Percentiles rank a stretch among this genome's conserved stretches.
These are phyloP conservation scores for Mylabris sibirica DNA, from an alignment of 2,888 invertebrate genomes.

Conservation along the genomic window DNA sequence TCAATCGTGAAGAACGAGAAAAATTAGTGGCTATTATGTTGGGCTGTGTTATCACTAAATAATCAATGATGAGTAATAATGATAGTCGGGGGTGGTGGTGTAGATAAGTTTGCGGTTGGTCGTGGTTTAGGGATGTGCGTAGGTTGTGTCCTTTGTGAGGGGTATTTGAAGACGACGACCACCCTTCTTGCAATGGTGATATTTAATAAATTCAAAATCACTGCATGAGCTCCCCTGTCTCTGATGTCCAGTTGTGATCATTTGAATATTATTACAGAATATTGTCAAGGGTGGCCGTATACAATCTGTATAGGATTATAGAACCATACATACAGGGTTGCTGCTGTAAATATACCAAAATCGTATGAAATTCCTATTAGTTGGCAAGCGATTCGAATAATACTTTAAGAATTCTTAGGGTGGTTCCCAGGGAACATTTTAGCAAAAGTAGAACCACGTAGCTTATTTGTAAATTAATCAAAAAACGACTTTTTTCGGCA, in stretches of 20 bases:
- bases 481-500: no score
- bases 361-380: no score
- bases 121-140: neutral
- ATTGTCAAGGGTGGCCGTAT: constrained; percentile 19
- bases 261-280: constrained; percentile 33
- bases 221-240: constrained; percentile 17
- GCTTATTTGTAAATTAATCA: no score
- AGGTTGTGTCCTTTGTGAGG: neutral
- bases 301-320: neutral
- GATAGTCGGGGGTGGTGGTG: neutral
- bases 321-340: no score
- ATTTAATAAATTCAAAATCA: constrained; percentile 31
- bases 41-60: neutral
- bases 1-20: constrained; percentile 11
- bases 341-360: no score
- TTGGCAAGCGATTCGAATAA: no score
- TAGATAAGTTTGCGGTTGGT: constrained; percentile 7
- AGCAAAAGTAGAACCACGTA: no score
- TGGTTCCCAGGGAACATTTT: no score
- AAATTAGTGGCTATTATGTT: constrained; percentile 7
- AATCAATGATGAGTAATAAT: constrained; percentile 8
- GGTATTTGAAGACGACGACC: constrained; percentile 3
- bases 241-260: constrained; percentile 19
- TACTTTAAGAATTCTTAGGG: no score
- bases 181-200: constrained; percentile 21